Base-by-base conservation (phyloP, 2,888 invertebrate genomes). In the Silvanus unidentatus region DNA sequence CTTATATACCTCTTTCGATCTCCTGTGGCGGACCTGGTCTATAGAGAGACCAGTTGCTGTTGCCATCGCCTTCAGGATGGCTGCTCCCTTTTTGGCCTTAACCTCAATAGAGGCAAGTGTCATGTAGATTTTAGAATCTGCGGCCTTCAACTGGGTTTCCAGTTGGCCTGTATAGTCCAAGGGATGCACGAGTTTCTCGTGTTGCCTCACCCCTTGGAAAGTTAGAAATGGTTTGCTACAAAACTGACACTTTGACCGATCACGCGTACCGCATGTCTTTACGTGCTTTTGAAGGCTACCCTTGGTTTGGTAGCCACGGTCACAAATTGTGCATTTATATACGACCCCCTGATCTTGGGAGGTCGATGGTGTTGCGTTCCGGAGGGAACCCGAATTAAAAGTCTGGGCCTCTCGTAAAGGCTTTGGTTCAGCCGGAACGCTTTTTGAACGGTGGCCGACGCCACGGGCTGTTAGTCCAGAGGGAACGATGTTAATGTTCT, bases 1-100 rank as follows among this genome's bases (percentile, higher is more conserved):
- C 15, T 27, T 11, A n/a, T 46, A 46, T 9, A 37, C 36, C 0
- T 40, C 37, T 30, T 50, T 42, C 16, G 45, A 39, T 15, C 46
- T 22, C 3, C 32, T 5, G n/a, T 32, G 32, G 6, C 47, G 30
- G 37, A 46, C 28, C 29, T 49, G 48, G 11, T 47, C 42, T 2
- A 34, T 13, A 1, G 49, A 47, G 30, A 52, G 37, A 1, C 49
- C 49, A 43, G 52, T 52, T n/a, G 44, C 47, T 13, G 37, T 27
- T 9, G 10, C 32, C 45, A 49, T 40, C 13, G 44, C 47, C 4
- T 16, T 32, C 27, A 16, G 22, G 12, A 48, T 10, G 3, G 39
- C 32, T 2, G 45, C 48, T 1, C 48, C 48, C n/a, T 32, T 39
- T 10, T 14, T 32, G 16, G 35, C 32, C 2, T 28, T 13, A 1